A percentile compares a stretch with the other conserved stretches of the same genome.
Evolutionary conservation across 1,140 invertebrate species (phyloP).

Genomic region (Lerema accius): DNA sequence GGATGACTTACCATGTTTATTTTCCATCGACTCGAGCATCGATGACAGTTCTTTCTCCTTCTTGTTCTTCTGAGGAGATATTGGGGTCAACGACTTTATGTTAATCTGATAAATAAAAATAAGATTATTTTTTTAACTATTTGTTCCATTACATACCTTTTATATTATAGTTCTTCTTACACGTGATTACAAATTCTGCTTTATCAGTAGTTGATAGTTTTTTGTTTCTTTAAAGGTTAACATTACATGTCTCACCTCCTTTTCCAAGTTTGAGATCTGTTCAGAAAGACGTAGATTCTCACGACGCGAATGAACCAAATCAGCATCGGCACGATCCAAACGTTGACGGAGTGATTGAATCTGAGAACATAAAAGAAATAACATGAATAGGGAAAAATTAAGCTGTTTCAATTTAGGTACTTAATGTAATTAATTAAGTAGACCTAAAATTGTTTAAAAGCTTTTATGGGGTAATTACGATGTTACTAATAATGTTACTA

Average conservation of each 20-base stretch:
- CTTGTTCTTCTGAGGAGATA: slow-evolving; percentile 83
- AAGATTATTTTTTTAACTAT: neutral
- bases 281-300: slow-evolving; percentile 90
- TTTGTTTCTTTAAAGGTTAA: no score
- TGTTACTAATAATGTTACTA: no score
- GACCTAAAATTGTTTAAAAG: no score
- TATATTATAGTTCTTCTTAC: no score
- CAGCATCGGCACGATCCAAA: slow-evolving; percentile 89
- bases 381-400: neutral
- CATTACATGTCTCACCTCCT: slow-evolving; percentile 89
- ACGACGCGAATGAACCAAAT: slow-evolving; percentile 88
- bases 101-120: slow-evolving; percentile 58
- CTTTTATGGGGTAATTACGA: no score
- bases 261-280: slow-evolving; percentile 89
- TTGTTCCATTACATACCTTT: no score
- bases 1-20: slow-evolving; percentile 89
- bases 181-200: no score
- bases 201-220: no score
- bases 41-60: slow-evolving; percentile 87
- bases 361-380: slow-evolving; percentile 47
- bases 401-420: neutral
- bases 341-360: slow-evolving; percentile 89
- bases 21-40: slow-evolving; percentile 89
- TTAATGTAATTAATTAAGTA: neutral
- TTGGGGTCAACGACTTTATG: slow-evolving; percentile 73